phyloP scores from a whole-genome alignment of 2,113 vertebrate species.

The cattle (Bos taurus) region ARS-UCD2.0 NC_037336.1:91033001-91033500 shows the following conservation, averaged over 20 bases:
- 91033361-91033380: neutral
- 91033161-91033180: neutral
- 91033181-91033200: neutral
- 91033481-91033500: neutral
- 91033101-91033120: neutral
- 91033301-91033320: neutral
- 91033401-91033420: neutral
- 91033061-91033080: neutral
- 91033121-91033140: neutral
- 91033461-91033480: neutral
- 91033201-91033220: neutral
- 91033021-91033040: neutral
- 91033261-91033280: neutral
- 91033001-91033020: neutral
- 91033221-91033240: neutral
- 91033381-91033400: neutral
- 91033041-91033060: rapidly evolving
- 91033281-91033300: neutral
- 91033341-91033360: neutral
- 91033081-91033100: neutral
- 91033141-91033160: neutral
- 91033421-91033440: neutral
- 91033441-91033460: neutral
- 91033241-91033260: neutral
- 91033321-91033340: neutral